A percentile compares a stretch with the other conserved stretches of the same genome.
Evolutionary conservation across 2,888 invertebrate genomes (phyloP).

Genomic region (Nemapogon koenigi): DNA sequence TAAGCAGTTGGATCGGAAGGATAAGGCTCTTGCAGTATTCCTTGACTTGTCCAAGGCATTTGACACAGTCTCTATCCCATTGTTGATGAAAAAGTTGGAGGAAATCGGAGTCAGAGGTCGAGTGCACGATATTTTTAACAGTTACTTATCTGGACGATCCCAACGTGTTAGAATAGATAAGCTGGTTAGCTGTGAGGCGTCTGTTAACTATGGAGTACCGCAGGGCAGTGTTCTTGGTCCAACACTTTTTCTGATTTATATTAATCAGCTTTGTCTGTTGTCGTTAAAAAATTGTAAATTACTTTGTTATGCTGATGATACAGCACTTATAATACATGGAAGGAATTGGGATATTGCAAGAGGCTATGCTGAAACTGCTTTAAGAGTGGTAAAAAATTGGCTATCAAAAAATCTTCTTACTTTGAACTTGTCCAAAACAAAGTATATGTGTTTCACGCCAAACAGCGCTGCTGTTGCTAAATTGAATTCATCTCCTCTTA

Average conservation of each 20-base stretch:
- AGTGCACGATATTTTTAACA: not conserved
- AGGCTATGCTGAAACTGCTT: too few species aligned
- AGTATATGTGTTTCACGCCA: slow-evolving; percentile 10
- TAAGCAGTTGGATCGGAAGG: slow-evolving; percentile 1
- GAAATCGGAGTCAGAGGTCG: not conserved
- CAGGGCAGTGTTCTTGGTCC: slow-evolving; percentile 8
- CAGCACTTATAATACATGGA: not conserved
- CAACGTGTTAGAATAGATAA: slow-evolving; percentile 1
- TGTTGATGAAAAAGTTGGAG: slow-evolving; percentile 6
- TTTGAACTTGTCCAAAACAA: slow-evolving; percentile 14
- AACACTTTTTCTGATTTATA: slow-evolving; percentile 3
- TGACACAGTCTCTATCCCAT: slow-evolving; percentile 11
- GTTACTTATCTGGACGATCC: not conserved
- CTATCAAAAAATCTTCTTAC: slow-evolving; percentile 12
- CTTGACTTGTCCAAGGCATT: slow-evolving; percentile 9
- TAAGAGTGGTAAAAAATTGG: too few species aligned
- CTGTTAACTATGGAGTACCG: slow-evolving; percentile 1
- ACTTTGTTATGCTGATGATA: slow-evolving; percentile 1
- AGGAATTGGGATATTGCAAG: too few species aligned
- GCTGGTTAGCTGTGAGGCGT: too few species aligned
- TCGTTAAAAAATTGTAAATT: not conserved
- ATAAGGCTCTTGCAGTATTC: slow-evolving; percentile 3
- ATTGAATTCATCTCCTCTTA: too few species aligned
- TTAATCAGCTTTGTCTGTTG: not conserved
- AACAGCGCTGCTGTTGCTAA: not conserved